phyloP scores from a whole-genome alignment of 2,113 vertebrate genomes.

The Tachuris rubrigastra region DNA sequence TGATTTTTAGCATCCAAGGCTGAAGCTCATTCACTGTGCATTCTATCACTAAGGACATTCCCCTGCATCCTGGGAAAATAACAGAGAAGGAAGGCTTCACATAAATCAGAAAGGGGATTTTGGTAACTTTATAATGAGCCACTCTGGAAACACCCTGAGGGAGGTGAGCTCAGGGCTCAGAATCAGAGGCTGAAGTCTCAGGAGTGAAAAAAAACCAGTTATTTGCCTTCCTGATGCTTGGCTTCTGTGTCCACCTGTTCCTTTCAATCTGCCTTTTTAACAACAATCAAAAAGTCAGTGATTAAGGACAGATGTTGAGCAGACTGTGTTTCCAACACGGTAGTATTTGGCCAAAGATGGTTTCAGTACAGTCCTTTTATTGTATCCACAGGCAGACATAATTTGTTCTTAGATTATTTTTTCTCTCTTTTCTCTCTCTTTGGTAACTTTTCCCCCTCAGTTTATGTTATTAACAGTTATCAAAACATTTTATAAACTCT shows the following conservation, averaged over 20 bases:
- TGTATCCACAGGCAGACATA: background rate
- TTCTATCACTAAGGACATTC: background rate
- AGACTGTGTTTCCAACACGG: background rate
- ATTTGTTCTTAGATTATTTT: background rate
- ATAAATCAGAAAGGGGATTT: background rate
- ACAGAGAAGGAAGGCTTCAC: background rate
- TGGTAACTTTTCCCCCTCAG: background rate
- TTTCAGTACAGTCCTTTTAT: background rate
- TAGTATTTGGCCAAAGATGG: background rate
- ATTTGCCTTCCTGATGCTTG: background rate
- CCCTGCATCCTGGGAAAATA: background rate
- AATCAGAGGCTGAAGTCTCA: background rate
- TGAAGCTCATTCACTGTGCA: background rate
- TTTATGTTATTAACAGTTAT: background rate
- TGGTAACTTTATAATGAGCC: background rate
- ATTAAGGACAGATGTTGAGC: background rate
- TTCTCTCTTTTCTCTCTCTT: background rate
- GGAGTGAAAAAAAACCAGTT: background rate
- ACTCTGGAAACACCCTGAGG: background rate
- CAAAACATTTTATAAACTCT: conserved; percentile 6
- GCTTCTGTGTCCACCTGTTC: background rate
- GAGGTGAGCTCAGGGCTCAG: background rate
- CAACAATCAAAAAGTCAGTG: background rate
- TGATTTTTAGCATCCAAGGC: background rate
- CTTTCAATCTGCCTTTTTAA: background rate